phyloP scores from a whole-genome alignment of 2,797 vertebrate species.

The Allobates femoralis region DNA sequence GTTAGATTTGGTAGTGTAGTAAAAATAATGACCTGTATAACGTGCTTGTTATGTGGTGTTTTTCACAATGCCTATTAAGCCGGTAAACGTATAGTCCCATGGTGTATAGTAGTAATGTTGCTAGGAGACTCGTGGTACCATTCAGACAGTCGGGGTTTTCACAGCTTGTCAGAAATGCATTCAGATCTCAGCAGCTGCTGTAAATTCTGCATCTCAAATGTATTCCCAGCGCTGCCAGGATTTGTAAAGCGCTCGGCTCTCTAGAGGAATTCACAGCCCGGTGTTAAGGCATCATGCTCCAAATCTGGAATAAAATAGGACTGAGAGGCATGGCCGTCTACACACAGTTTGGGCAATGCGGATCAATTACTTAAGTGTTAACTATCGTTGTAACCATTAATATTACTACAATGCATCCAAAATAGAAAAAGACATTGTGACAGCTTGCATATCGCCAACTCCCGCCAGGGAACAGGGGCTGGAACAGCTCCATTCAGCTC shows the following conservation, averaged over 20 bases:
- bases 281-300: neutral
- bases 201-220: slow-evolving; percentile 30
- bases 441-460: no score
- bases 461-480: neutral
- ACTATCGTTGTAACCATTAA: neutral
- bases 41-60: slow-evolving; percentile 44
- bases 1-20: slow-evolving; percentile 28
- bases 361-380: neutral
- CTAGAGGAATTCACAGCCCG: slow-evolving; percentile 17
- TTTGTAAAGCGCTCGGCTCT: slow-evolving; percentile 20
- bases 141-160: neutral
- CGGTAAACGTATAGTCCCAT: slow-evolving; percentile 67
- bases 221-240: slow-evolving; percentile 30
- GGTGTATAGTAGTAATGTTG: slow-evolving; percentile 65
- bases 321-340: no score
- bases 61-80: slow-evolving; percentile 46
- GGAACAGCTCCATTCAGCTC: neutral
- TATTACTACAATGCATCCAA: neutral
- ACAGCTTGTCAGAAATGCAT: slow-evolving; percentile 35
- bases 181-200: slow-evolving; percentile 45
- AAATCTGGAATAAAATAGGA: neutral
- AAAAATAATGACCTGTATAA: slow-evolving; percentile 4
- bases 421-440: neutral
- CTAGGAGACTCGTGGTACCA: slow-evolving; percentile 67
- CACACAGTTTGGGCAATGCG: neutral